Conservation (phyloP, 2,797 vertebrate genomes). For the Cottoperca gobio region DNA sequence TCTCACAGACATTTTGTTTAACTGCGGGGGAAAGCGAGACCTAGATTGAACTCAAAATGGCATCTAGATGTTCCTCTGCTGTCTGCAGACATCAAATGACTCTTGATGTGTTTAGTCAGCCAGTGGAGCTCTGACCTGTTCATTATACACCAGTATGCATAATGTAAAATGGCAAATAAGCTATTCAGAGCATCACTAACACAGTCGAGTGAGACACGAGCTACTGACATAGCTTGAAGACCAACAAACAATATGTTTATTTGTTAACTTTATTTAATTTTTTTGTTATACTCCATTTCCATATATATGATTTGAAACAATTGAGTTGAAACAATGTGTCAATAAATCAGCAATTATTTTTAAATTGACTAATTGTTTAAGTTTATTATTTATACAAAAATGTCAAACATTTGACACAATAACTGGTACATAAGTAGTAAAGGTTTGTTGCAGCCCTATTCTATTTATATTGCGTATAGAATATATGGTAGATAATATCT, state of each 20-base stretch:
- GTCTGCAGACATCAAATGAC: constrained; percentile 45
- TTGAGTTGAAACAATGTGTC: not conserved
- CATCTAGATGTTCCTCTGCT: constrained; percentile 24
- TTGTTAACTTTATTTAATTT: not conserved
- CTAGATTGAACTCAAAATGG: constrained; percentile 38
- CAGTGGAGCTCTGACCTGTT: constrained; percentile 54
- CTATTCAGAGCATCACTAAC: constrained; percentile 56
- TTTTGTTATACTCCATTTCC: too few species aligned
- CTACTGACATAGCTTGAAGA: not conserved
- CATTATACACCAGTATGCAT: constrained; percentile 58
- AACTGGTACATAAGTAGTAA: not conserved
- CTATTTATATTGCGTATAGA: not conserved
- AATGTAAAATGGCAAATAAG: constrained; percentile 59
- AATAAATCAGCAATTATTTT: not conserved
- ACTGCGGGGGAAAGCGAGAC: constrained; percentile 4
- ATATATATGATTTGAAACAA: too few species aligned
- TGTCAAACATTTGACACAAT: not conserved
- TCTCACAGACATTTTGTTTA: constrained; percentile 15
- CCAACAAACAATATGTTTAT: not conserved
- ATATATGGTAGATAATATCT: not conserved
- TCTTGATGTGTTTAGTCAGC: constrained; percentile 59
- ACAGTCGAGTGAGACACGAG: constrained; percentile 4
- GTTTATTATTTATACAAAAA: not conserved
- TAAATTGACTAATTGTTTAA: not conserved
- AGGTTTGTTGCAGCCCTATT: not conserved